Evolutionary conservation across 37 sponge, comb jelly and placozoan genomes (phyloP).

Genomic region (Theonella swinhoei): DNA sequence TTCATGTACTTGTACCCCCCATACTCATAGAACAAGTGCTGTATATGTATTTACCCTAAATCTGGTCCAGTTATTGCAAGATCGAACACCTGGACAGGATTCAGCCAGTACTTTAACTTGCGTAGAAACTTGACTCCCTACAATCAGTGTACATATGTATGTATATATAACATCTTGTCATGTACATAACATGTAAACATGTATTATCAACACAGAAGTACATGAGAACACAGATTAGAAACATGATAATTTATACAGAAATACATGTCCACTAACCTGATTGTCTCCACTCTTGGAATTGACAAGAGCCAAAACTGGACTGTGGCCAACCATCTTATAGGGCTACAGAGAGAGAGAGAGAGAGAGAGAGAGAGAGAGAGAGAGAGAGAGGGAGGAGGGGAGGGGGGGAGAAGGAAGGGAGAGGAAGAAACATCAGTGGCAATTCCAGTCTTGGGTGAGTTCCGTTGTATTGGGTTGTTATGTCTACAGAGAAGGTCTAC

Average conservation of each 20-base stretch:
- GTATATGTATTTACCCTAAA: conserved; percentile 63
- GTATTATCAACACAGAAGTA: not conserved
- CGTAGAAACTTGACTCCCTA: conserved; percentile 93
- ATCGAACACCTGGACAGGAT: conserved; percentile 95
- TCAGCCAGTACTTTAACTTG: conserved; percentile 85
- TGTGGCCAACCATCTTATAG: conserved; percentile 54
- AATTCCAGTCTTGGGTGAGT: no score
- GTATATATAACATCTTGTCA: not conserved
- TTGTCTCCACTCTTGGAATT: conserved; percentile 97
- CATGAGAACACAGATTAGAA: not conserved
- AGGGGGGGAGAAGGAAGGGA: not conserved
- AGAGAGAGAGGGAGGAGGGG: conserved; percentile 14
- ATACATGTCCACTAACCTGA: no score
- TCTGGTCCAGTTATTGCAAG: conserved; percentile 86
- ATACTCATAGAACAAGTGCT: no score
- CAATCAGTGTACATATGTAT: not conserved
- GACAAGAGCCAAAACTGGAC: conserved; percentile 90
- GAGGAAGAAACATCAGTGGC: no score
- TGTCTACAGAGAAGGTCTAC: no score
- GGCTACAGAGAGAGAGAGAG: conserved; percentile 48
- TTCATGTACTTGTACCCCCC: no score
- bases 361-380: conserved; percentile 14
- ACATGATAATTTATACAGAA: no score
- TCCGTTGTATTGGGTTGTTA: no score
- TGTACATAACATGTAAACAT: not conserved